Evolutionary conservation across 2,888 invertebrate species (phyloP).

Genomic region (Mesorhabditis spiculigera): DNA sequence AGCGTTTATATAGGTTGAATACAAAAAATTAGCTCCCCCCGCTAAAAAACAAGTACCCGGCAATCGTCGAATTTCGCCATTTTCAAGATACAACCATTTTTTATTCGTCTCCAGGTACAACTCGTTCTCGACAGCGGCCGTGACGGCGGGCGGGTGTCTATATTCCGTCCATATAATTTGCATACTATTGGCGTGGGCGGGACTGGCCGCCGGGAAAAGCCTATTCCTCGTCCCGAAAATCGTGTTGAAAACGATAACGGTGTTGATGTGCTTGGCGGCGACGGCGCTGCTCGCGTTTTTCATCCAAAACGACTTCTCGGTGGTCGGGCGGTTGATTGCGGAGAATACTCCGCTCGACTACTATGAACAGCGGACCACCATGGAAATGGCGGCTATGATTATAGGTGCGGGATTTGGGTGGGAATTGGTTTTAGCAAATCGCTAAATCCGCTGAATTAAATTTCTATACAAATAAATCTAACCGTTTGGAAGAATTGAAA

Average conservation of each 20-base stretch:
- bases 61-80: no score
- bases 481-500: no score
- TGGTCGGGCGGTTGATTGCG: constrained; percentile 32
- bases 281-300: constrained; percentile 30
- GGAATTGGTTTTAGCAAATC: no score
- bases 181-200: constrained; percentile 32
- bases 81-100: not conserved
- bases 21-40: no score
- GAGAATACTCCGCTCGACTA: constrained; percentile 34
- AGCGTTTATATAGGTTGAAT: no score
- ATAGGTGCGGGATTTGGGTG: no score
- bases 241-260: constrained; percentile 36
- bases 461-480: no score
- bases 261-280: constrained; percentile 26
- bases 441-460: no score
- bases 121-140: constrained; percentile 33
- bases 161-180: constrained; percentile 34
- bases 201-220: constrained; percentile 22
- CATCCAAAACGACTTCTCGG: constrained; percentile 26
- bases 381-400: constrained; percentile 30
- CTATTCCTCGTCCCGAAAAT: constrained; percentile 40
- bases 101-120: constrained; percentile 23
- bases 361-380: constrained; percentile 26
- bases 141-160: constrained; percentile 28
- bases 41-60: no score